Base-by-base conservation (phyloP, 23 tunicate species). In the Halocynthia aurantium region DNA sequence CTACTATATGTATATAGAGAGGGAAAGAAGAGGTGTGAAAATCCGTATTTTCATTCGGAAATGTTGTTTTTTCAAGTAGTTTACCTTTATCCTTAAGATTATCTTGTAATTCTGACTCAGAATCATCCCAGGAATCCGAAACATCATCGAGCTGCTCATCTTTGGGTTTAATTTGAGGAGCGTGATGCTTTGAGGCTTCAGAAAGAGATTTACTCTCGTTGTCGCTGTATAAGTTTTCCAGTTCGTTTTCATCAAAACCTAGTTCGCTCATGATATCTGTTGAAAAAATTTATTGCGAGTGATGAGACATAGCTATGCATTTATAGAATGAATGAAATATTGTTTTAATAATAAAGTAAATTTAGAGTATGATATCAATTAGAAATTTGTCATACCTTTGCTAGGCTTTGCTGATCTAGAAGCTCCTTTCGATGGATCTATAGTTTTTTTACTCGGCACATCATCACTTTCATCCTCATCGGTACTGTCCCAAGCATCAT, bases 401-500 rank as follows among this genome's bases (percentile, higher is more conserved):
- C 7, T 52, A 7, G 73, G 72, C 52, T 78, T 31, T 31, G 44
- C 44, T 78, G 53, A 53, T 50, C 44, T 10, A 13, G 50, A 6
- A n/a, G 9, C 0, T 75, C 5, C 55, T 8, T 56, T 52, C 4
- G 83, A 40, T 17, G 76, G 50, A 62, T 53, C 8, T 40, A 8
- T 18, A 60, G 50, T 50, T 67, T 15, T 62, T 55, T 58, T 52
- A 13, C 7, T 62, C 7, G 49, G 58, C 51, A 8, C 72, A 17
- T 63, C 40, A 7, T 60, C 81, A 50, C 55, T 44, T 12, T n/a
- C 57, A n/a, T 68, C 76, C 22, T 52, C 78, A 57, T 82, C 93
- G 7, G 71, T 76, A 52, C 80, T 76, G 64, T 87, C 93, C 93
- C 93, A 87, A 52, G 76, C 70, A 49, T 49, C 31, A 18, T 50